Conservation (phyloP, 2,888 invertebrate species). For the Smittia aterrima region DNA sequence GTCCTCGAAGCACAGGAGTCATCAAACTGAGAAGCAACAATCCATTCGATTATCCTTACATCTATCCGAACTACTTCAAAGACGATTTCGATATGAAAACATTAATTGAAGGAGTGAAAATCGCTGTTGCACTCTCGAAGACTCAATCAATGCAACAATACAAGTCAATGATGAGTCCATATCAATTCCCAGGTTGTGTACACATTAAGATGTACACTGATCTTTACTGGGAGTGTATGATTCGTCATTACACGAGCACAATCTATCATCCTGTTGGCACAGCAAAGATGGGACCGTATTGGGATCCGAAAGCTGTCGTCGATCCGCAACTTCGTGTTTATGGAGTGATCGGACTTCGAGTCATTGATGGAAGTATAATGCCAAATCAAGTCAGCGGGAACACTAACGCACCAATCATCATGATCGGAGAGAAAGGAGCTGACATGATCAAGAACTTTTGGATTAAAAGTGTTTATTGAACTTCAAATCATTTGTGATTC, state of each 20-base stretch:
- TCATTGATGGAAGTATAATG: slow-evolving; percentile 84
- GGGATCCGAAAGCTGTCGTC: slow-evolving; percentile 80
- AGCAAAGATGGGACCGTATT: slow-evolving; percentile 85
- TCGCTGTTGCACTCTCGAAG: slow-evolving; percentile 74
- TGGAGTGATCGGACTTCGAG: slow-evolving; percentile 73
- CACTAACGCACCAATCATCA: slow-evolving; percentile 82
- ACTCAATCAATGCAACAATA: slow-evolving; percentile 74
- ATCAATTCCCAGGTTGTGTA: slow-evolving; percentile 75
- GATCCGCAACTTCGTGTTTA: slow-evolving; percentile 77
- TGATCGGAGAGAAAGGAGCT: slow-evolving; percentile 87
- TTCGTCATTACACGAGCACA: slow-evolving; percentile 75
- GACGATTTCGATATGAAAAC: slow-evolving; percentile 77
- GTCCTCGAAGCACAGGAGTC: slow-evolving; percentile 80
- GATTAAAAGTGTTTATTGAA: slow-evolving; percentile 58
- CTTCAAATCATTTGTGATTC: too few species aligned
- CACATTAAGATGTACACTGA: slow-evolving; percentile 68
- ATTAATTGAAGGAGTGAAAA: slow-evolving; percentile 81
- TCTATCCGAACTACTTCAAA: slow-evolving; percentile 87
- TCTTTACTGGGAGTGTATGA: slow-evolving; percentile 84
- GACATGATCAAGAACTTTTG: slow-evolving; percentile 85
- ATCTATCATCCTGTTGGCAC: slow-evolving; percentile 87
- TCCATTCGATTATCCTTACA: slow-evolving; percentile 84
- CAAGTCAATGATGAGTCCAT: slow-evolving; percentile 68
- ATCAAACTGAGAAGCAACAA: slow-evolving; percentile 78
- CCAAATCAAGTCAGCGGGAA: slow-evolving; percentile 82